Base-by-base conservation (phyloP, 2,113 vertebrate species). In the Tychaedon coryphoeus region DNA sequence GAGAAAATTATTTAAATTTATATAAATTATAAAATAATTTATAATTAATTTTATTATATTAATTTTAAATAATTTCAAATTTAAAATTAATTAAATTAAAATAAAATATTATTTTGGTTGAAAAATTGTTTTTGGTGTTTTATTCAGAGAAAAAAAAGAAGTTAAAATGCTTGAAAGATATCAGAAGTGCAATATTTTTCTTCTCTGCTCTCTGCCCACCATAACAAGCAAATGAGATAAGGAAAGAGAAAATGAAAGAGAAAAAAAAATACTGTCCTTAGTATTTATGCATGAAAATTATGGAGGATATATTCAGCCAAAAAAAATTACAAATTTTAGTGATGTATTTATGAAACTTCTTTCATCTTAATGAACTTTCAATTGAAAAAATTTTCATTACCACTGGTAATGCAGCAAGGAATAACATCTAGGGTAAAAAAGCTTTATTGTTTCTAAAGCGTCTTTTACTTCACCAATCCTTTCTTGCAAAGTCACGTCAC, bases 31-130 rank as follows among this genome's bases (percentile, higher is more conserved):
- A 50, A 25, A n/a, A 26, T 43, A 57, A 34, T 34, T 12, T 56
- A 16, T 34, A 22, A 57, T 28, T 26, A 22, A 5, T 42, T 14
- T 36, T 36, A 36, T 36, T 36, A 36, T 36, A 36, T 36, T 36
- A 36, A 36, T 36, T 36, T 8, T 16, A 13, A 20, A 19, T n/a
- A 28, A 12, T 29, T 10, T 9, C 28, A 13, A 7, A 16, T 42
- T 42, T 56, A 8, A 42, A 26, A 48, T 25, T 25, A 25, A 50
- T 31, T 51, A 31, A 6, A 12, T 38, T 28, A 51, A 67, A 72
- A 4, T 1, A 12, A 73, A 67, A 4, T 1, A 14, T 24, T 31
- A 17, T 56, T 74, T 48, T 13, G 0, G 9, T 56, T 7, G 28
- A 34, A 75, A 91, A 85, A 53, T 33, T 4, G 11, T 50, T 24